phyloP scores from a whole-genome alignment of 2,113 vertebrate genomes.

The Carollia perspicillata region DNA sequence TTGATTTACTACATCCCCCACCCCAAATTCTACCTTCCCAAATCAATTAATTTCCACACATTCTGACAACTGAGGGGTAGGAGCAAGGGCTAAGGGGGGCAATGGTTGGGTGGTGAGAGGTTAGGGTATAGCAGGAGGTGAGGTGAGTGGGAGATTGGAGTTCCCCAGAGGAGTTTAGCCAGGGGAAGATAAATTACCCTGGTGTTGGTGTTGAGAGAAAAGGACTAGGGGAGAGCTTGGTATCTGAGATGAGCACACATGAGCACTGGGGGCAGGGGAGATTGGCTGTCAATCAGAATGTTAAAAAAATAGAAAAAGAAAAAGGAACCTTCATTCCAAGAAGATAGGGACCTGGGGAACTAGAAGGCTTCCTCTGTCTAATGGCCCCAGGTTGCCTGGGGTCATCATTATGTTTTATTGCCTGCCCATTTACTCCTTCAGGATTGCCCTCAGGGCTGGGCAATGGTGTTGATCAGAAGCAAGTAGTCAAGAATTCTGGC shows the following conservation, averaged over 20 bases:
- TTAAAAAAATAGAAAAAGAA: neutral
- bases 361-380: neutral
- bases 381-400: neutral
- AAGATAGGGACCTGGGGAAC: neutral
- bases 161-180: conserved; percentile 36
- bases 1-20: conserved; percentile 72
- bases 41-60: conserved; percentile 71
- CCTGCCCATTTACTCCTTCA: neutral
- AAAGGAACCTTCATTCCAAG: neutral
- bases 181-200: conserved; percentile 61
- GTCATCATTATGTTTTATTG: neutral
- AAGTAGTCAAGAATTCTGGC: neutral
- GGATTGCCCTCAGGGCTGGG: neutral
- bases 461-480: neutral
- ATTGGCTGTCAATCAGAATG: neutral
- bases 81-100: neutral
- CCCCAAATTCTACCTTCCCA: conserved; percentile 63
- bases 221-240: conserved; percentile 28
- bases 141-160: neutral
- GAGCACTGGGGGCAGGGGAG: neutral
- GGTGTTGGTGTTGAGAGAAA: conserved; percentile 63
- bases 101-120: conserved; percentile 35
- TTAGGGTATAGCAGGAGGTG: accelerated
- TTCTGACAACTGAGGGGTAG: conserved; percentile 35
- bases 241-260: conserved; percentile 34